Evolutionary conservation across 2,113 vertebrate species (phyloP), one percentile per base, ranked within the genome.

Genomic region (Hemicordylus capensis): DNA sequence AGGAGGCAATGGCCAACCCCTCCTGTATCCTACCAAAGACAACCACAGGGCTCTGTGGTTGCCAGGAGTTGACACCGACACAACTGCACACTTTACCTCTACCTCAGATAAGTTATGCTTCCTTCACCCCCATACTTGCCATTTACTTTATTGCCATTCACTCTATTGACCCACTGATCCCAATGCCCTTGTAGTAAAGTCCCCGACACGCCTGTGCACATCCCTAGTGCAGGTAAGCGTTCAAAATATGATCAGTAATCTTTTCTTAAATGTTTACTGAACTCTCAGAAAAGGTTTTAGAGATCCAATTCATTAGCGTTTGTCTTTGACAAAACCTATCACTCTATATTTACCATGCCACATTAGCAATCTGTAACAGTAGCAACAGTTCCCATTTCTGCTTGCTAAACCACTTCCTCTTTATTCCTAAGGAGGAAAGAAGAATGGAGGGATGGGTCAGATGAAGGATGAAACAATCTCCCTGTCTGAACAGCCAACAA

Each of bases 381-480:
- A 9, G 67, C 51, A 37, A 31, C 22, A 11, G 34, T 56, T 4
- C n/a, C 0, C 1, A 2, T 9, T 22, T 42, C 8, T 54, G 72
- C 58, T 34, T 22, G 5, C 56, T 9, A 83, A 39, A 44, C 20
- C 31, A 15, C 12, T 39, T n/a, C 64, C 6, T 82, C 73, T 34
- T 56, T 56, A 4, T 74, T 66, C 19, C 58, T 44, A n/a, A 12
- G 31, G 76, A 83, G 1, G 0, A 5, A 34, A 48, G n/a, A 17
- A 0, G 26, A 34, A 9, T 0, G 12, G 83, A 37, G 11, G 59
- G 73, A 19, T 67, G 46, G 48, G 19, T 59, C 3, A 0, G 1
- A 31, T 8, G 26, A 70, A 69, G 61, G 42, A 24, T 72, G 26
- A 64, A 46, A n/a, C 15, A n/a, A 61, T 15, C 5, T 46, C 73